Evolutionary conservation across 1,140 invertebrate species (phyloP).

Genomic region (Lepidurus apus): DNA sequence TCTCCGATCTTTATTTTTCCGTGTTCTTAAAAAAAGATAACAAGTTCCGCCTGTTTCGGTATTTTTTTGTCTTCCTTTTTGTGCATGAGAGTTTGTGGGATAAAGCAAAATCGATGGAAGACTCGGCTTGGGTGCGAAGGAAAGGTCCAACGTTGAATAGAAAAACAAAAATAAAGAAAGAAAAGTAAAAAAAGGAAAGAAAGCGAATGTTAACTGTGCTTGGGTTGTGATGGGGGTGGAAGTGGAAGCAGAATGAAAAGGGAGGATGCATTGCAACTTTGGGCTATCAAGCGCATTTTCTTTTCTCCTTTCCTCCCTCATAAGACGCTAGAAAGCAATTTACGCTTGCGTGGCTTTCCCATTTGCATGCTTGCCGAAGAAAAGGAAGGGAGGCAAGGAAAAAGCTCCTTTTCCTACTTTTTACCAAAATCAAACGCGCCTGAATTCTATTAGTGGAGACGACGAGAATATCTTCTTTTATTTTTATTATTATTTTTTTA

Average conservation of each 20-base stretch:
- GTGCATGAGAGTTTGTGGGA: neutral
- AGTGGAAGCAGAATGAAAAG: neutral
- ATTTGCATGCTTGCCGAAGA: neutral
- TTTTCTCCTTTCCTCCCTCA: neutral
- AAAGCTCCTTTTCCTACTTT: neutral
- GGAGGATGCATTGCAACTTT: neutral
- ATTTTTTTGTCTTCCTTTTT: neutral
- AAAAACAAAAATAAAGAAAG: neutral
- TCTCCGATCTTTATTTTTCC: neutral
- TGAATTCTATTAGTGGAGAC: neutral
- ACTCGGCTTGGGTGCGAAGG: neutral
- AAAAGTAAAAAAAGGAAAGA: neutral
- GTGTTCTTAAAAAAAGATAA: neutral
- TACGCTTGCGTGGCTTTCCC: neutral
- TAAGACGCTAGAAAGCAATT: neutral
- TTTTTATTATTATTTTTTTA: neutral
- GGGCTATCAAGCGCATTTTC: neutral
- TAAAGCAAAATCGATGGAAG: constrained; percentile 16
- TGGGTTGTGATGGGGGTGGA: constrained; percentile 11
- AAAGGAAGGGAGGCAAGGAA: neutral
- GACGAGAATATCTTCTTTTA: neutral
- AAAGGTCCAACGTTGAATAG: neutral
- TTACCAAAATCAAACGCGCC: neutral
- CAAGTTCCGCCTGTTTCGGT: neutral
- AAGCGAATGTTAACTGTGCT: neutral